Conservation (phyloP, 2,113 vertebrate genomes). For the Chiloscyllium plagiosum region DNA sequence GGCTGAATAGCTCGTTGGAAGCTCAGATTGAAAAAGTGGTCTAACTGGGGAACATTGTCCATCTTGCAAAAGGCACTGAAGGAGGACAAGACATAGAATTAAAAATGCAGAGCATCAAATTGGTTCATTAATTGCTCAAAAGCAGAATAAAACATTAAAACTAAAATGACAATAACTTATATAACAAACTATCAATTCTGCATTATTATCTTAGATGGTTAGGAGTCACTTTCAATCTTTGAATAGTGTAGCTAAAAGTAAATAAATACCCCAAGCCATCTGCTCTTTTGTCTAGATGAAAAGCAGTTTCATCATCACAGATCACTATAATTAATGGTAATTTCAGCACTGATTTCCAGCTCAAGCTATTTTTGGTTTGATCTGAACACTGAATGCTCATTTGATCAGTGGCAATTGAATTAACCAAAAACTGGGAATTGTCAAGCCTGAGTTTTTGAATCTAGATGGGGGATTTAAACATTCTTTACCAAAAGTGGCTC, state of each 20-base stretch:
- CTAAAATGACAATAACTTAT: background rate
- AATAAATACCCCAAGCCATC: background rate
- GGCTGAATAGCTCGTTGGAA: conserved; percentile 85
- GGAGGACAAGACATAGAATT: background rate
- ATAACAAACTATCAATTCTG: background rate
- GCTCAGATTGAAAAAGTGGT: conserved; percentile 91
- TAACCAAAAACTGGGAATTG: background rate
- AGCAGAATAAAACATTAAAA: background rate
- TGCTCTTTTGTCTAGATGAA: background rate
- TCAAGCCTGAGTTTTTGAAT: background rate
- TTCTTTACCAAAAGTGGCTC: too few species aligned
- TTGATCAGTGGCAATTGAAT: background rate
- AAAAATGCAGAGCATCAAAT: background rate
- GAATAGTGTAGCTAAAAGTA: background rate
- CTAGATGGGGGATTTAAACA: too few species aligned
- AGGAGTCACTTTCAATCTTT: background rate
- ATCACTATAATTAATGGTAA: background rate
- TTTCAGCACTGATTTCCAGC: background rate
- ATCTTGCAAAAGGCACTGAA: conserved; percentile 77
- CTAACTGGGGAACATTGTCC: conserved; percentile 70
- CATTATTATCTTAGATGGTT: background rate
- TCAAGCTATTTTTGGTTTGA: background rate
- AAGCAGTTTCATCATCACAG: background rate
- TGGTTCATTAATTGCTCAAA: background rate
- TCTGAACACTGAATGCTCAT: background rate